These are phyloP conservation scores for Amphipyra berbera DNA, from an alignment of 2,888 invertebrate species.

Conservation along the genomic window DNA sequence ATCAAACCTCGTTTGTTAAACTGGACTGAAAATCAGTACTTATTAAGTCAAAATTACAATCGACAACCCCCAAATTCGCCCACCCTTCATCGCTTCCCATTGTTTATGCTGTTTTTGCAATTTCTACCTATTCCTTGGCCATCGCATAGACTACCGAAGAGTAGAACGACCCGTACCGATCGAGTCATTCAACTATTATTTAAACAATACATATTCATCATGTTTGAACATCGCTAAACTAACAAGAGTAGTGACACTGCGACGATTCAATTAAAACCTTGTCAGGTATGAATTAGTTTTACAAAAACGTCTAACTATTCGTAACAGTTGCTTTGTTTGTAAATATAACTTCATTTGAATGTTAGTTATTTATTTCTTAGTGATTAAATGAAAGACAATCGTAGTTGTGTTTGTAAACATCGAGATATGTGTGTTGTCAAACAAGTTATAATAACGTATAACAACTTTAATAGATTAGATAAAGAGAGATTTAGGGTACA, in stretches of 20 bases:
- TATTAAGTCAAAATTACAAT: too few relatives aligned
- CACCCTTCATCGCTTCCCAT: too few relatives aligned
- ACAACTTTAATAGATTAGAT: too few relatives aligned
- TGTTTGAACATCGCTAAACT: constrained; percentile 4
- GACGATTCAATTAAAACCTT: constrained; percentile 16
- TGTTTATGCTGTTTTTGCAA: too few relatives aligned
- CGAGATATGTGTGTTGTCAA: too few relatives aligned
- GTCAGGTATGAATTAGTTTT: constrained; percentile 5
- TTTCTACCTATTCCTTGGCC: too few relatives aligned
- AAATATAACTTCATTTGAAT: constrained; percentile 8
- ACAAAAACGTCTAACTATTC: background rate
- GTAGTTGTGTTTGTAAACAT: background rate
- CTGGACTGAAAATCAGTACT: too few relatives aligned
- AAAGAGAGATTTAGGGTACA: too few relatives aligned
- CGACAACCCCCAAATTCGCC: too few relatives aligned
- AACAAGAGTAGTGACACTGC: constrained; percentile 11
- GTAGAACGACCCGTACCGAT: background rate
- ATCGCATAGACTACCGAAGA: too few relatives aligned
- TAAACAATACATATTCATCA: constrained; percentile 14
- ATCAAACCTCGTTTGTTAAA: too few relatives aligned
- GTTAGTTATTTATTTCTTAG: background rate
- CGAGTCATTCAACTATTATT: constrained; percentile 3
- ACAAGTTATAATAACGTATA: too few relatives aligned
- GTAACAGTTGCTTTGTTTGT: constrained; percentile 19
- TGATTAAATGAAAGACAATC: background rate